Conservation (phyloP, 2,888 invertebrate genomes). For the Leptopilina myrica region DNA sequence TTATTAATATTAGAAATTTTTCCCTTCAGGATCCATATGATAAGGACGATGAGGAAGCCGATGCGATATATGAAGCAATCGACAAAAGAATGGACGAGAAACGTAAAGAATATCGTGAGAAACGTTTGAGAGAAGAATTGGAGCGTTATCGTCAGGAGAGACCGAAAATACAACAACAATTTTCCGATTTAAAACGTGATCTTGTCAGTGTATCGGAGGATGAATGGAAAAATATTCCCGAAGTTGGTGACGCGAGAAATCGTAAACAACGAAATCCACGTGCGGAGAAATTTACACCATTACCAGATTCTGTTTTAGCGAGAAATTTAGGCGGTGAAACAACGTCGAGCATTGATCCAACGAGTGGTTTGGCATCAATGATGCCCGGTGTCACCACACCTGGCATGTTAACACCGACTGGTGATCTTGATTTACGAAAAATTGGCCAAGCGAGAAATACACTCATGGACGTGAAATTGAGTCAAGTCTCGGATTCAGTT, state of each 20-base stretch:
- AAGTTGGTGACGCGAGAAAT: slow-evolving; percentile 99
- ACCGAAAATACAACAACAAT: slow-evolving; percentile 99
- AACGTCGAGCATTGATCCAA: slow-evolving; percentile 87
- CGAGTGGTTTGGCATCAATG: slow-evolving; percentile 91
- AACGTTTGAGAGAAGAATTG: slow-evolving; percentile 92
- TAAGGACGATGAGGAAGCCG: slow-evolving; percentile 99
- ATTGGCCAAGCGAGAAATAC: slow-evolving; percentile 99
- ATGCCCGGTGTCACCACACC: slow-evolving; percentile 91
- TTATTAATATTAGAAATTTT: too few relatives aligned
- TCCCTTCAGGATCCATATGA: slow-evolving; percentile 93
- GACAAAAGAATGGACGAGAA: slow-evolving; percentile 99
- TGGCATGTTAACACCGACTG: slow-evolving; percentile 90
- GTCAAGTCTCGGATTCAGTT: slow-evolving; percentile 94
- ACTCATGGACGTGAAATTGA: slow-evolving; percentile 97
- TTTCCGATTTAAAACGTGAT: slow-evolving; percentile 96
- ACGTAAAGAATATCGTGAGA: slow-evolving; percentile 95
- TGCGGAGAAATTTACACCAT: slow-evolving; percentile 96
- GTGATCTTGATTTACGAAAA: slow-evolving; percentile 97
- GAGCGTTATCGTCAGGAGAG: slow-evolving; percentile 98
- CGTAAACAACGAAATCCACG: slow-evolving; percentile 96
- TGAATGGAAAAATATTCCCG: slow-evolving; percentile 98
- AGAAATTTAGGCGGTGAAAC: slow-evolving; percentile 91
- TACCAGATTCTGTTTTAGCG: slow-evolving; percentile 96
- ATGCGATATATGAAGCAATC: slow-evolving; percentile 98
- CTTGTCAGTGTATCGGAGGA: slow-evolving; percentile 90